phyloP scores from a whole-genome alignment of 2,113 vertebrate genomes.

The Rhinichthys klamathensis region DNA sequence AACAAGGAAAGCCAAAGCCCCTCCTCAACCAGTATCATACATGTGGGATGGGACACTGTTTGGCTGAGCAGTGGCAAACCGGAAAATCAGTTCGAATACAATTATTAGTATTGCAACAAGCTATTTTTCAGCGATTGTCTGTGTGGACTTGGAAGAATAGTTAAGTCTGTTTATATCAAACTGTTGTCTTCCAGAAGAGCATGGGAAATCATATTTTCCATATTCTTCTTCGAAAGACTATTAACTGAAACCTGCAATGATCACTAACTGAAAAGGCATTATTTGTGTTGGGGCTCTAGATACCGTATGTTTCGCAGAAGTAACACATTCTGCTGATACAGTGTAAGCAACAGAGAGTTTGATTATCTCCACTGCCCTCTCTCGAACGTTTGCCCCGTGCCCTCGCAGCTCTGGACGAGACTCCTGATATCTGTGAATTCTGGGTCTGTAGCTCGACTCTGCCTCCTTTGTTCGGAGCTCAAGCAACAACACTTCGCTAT shows the following conservation, averaged over 20 bases:
- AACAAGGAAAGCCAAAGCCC: too few species aligned
- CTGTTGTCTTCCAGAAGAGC: background rate
- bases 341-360: background rate
- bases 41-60: background rate
- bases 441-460: background rate
- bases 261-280: background rate
- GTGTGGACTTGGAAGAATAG: background rate
- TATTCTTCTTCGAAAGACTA: too few species aligned
- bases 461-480: constrained; percentile 30
- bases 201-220: background rate
- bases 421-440: constrained; percentile 46
- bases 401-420: constrained; percentile 4
- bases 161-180: background rate
- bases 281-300: background rate
- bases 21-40: background rate
- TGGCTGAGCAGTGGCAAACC: too few species aligned
- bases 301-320: background rate
- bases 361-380: constrained; percentile 31
- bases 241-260: background rate
- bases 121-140: background rate
- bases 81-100: background rate
- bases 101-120: background rate
- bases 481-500: constrained; percentile 62
- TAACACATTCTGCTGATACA: background rate
- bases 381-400: constrained; percentile 23